Evolutionary conservation across 2,888 invertebrate genomes (phyloP), one percentile per base, ranked within the genome.

Genomic region (Melieria crassipennis): DNA sequence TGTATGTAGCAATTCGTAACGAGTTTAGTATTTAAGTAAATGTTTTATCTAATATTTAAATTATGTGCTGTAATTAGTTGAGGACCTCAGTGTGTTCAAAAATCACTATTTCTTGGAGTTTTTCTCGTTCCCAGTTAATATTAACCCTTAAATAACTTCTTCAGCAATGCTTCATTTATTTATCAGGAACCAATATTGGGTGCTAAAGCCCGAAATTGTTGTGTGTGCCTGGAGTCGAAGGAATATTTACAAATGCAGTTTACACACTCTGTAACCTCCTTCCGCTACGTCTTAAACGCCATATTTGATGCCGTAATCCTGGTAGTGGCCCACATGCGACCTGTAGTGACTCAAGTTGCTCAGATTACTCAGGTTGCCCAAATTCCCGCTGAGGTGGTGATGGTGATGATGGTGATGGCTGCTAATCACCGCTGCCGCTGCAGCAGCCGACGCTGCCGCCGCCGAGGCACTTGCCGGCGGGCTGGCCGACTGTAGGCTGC

Each of bases 291-390:
- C 69, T 82, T 85, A 87, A 74, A 86, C 87, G 73, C 87, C 85
- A 79, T 87, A 87, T 76, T 87, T 87, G 72, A 87, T 86, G 75
- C 87, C 87, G 72, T 87, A 87, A 76, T 87, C 87, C 81, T 87
- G 87, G 73, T 87, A 87, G 71, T 86, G 86, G 1, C 84, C 84
- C 64, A 85, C 84, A 72, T 86, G 86, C 47, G 85, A 84, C 69
- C 87, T 81, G 75, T 87, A 87, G 74, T 87, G 87, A 43, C 85
- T 84, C 70, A 87, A 82, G 75, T 86, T 87, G 77, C 85, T 82
- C 65, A 87, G 79, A 78, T 86, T 85, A 45, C 85, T 82, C 48
- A 85, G 76, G 77, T 86, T 86, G 56, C 85, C 80, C 75, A 86
- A 80, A 76, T 86, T 85, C 66, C 85, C 84, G 75, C 85, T 82